These are phyloP conservation scores for Entomobrya multifasciata DNA, from an alignment of 2,888 invertebrate genomes.

Conservation along the genomic window DNA sequence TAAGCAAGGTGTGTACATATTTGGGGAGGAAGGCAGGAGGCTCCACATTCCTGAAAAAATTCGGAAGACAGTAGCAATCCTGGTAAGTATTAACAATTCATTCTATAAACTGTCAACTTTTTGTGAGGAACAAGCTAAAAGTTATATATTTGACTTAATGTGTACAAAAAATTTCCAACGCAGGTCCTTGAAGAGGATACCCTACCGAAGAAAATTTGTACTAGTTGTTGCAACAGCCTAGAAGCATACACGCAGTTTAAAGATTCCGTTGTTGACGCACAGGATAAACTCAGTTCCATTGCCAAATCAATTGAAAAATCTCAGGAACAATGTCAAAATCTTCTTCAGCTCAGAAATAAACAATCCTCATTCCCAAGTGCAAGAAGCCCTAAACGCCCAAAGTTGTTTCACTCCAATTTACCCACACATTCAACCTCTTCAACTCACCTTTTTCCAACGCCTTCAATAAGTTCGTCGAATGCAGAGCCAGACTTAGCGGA, in stretches of 20 bases:
- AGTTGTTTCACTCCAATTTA: background rate
- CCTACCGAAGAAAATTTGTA: slow-evolving; percentile 78
- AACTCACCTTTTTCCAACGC: slow-evolving; percentile 32
- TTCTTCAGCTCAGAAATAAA: slow-evolving; percentile 26
- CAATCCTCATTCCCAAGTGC: no score
- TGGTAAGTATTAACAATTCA: no score
- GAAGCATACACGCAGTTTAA: slow-evolving; percentile 78
- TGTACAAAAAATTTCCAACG: slow-evolving; percentile 1
- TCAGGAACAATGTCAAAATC: slow-evolving; percentile 54
- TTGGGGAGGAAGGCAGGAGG: slow-evolving; percentile 78
- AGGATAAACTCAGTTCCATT: slow-evolving; percentile 77
- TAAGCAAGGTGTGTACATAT: slow-evolving; percentile 77
- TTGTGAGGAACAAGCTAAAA: no score
- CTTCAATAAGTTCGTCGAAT: background rate
- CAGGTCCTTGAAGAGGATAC: slow-evolving; percentile 79
- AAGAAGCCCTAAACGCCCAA: slow-evolving; percentile 44
- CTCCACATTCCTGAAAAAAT: slow-evolving; percentile 78
- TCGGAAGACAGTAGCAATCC: slow-evolving; percentile 77
- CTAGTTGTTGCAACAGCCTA: slow-evolving; percentile 77
- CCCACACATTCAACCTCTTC: slow-evolving; percentile 11
- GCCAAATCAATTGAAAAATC: slow-evolving; percentile 75
- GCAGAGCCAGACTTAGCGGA: slow-evolving; percentile 26
- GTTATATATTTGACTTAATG: background rate
- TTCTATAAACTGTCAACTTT: no score
- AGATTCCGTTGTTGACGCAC: slow-evolving; percentile 77